Evolutionary conservation across 2,888 invertebrate species (phyloP), one percentile per base, ranked within the genome.

Genomic region (Euzophera pinguis): DNA sequence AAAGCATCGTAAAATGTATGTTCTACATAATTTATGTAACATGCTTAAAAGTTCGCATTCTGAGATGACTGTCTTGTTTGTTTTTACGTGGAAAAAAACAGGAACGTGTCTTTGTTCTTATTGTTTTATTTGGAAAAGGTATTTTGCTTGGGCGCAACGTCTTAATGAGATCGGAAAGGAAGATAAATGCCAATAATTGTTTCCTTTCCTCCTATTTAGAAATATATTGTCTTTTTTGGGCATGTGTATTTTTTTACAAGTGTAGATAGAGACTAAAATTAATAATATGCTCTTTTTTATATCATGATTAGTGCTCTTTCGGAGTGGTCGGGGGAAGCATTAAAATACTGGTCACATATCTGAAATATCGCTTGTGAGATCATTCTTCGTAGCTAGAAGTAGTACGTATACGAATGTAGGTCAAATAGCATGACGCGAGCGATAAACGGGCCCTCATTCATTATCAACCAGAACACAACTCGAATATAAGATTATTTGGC

Each of bases 341-440:
- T 49, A 14, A 49, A 50, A 50, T 27, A 13, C n/a, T 27, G 12
- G 27, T 3, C 22, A 38, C 32, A 50, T 50, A 51, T 51, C 59
- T 52, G 61, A 61, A 63, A 67, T 63, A 60, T 58, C 54, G 48
- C 53, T 56, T 47, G 59, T 50, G 75, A 77, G 77, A 78, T 73
- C 75, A 77, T 76, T 72, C 71, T 66, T 59, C 64, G 68, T 76
- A 70, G 66, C 64, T 72, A 64, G 78, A 80, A 82, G 80, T 82
- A 76, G 78, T 80, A 85, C 81, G 84, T 81, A 83, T 81, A 72
- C 66, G 74, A 75, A 89, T 85, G 78, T 89, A 67, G 89, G 89
- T 89, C 89, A 86, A 78, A 78, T 75, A 71, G 78, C 67, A 82
- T 85, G 87, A 88, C 88, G 88, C 76, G 73, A 77, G 75, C 84